Evolutionary conservation across 2,888 invertebrate genomes (phyloP), one percentile per base, ranked within the genome.

Genomic region (Brenthis daphne): DNA sequence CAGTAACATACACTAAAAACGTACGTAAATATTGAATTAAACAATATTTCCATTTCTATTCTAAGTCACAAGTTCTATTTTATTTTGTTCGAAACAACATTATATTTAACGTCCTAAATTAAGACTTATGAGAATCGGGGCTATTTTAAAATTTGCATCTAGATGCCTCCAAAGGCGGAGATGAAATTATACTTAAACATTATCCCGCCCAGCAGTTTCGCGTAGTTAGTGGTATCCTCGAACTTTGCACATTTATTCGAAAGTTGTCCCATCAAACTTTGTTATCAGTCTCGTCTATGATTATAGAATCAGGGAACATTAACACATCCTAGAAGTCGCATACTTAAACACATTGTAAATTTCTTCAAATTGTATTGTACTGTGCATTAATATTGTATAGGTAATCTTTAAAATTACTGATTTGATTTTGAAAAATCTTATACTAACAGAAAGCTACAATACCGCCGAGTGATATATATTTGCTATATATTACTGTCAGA

Each of bases 171-270:
- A 75, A 79, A 81, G 78, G 79, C 78, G 79, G 78, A 73, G 83
- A 85, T 84, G n/a, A 83, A 81, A 85, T 84, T 85, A 84, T 83
- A 83, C 84, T 85, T 86, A 80, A 81, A 81, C 81, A 86, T 87
- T 84, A 85, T 80, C 80, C 79, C 80, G 78, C 84, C 80, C 78
- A 80, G 79, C 85, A 84, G 80, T 83, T 84, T 81, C 79, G 82
- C 81, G 84, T 86, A 85, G 87, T 85, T 87, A 84, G 82, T 74
- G 69, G 65, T 69, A 73, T 63, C 56, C 67, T 74, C 60, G 64
- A 78, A 89, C 82, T 89, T 89, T 87, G 79, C 84, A 80, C 86
- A 88, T 87, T 88, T 84, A 86, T 87, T 79, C 79, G 72, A 82
- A 87, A 88, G 82, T 88, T 88, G 69, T 72, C 71, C 80, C 80